Evolutionary conservation across 2,888 invertebrate species (phyloP).

Genomic region (Cylindroiulus punctatus): DNA sequence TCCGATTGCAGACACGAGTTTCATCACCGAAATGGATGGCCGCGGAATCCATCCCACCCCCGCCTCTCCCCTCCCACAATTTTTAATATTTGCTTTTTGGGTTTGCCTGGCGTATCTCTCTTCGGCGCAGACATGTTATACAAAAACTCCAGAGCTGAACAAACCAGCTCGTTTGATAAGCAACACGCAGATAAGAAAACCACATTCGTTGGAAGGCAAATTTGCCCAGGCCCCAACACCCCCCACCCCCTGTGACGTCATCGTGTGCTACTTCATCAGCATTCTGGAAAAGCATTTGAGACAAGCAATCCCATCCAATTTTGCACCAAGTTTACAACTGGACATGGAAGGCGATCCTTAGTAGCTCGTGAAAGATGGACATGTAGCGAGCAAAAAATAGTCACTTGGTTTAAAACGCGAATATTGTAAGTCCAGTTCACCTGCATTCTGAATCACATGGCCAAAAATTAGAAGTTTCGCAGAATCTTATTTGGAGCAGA

Average conservation of each 20-base stretch:
- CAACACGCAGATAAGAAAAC: neutral
- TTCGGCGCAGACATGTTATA: neutral
- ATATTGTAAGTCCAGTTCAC: too few species aligned
- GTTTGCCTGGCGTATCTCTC: neutral
- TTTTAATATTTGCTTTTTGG: slow-evolving; percentile 10
- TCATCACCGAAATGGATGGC: neutral
- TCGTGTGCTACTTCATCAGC: too few species aligned
- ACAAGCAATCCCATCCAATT: too few species aligned
- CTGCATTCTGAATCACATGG: too few species aligned
- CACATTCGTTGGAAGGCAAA: neutral
- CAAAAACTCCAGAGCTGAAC: neutral
- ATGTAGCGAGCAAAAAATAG: too few species aligned
- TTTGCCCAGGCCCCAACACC: neutral
- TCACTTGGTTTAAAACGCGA: too few species aligned
- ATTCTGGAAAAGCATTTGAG: too few species aligned
- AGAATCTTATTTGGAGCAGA: too few species aligned
- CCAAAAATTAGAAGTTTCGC: too few species aligned
- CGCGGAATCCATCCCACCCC: neutral
- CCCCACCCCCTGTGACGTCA: neutral
- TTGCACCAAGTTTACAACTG: too few species aligned
- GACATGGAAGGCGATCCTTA: too few species aligned
- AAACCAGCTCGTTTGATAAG: neutral
- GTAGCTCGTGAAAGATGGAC: too few species aligned
- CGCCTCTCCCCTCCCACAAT: neutral
- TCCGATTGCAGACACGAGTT: neutral